Percentiles rank a stretch among this genome's conserved stretches.
Evolutionary conservation across 1,140 invertebrate species (phyloP).

Genomic region (Dolichoris vasculosae): DNA sequence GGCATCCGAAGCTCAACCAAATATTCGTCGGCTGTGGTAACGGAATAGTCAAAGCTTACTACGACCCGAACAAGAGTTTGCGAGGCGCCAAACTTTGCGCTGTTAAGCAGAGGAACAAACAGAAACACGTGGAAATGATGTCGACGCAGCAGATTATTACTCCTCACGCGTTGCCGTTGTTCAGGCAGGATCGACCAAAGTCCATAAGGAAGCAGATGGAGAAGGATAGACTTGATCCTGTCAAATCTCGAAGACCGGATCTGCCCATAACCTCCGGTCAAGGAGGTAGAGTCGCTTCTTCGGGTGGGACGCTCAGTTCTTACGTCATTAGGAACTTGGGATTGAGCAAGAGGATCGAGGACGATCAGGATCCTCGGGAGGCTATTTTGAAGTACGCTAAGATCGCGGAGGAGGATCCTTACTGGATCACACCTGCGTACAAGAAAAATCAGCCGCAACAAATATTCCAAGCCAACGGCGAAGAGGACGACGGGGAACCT

Average conservation of each 20-base stretch:
- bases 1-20: constrained; percentile 98
- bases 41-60: constrained; percentile 92
- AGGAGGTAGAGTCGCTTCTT: constrained; percentile 94
- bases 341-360: constrained; percentile 92
- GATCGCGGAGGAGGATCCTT: constrained; percentile 97
- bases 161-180: constrained; percentile 96
- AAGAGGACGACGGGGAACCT: constrained; percentile 75
- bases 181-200: constrained; percentile 92
- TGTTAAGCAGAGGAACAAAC: constrained; percentile 86
- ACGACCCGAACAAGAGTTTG: constrained; percentile 89
- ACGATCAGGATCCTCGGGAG: constrained; percentile 96
- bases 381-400: constrained; percentile 98
- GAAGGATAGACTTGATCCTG: constrained; percentile 92
- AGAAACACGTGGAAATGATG: constrained; percentile 89
- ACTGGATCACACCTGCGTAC: constrained; percentile 96
- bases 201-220: constrained; percentile 94
- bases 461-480: constrained; percentile 82
- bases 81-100: constrained; percentile 94
- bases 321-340: constrained; percentile 98
- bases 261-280: constrained; percentile 91
- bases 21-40: constrained; percentile 95
- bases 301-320: constrained; percentile 96
- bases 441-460: constrained; percentile 87
- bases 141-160: constrained; percentile 96
- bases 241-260: constrained; percentile 95